These are phyloP conservation scores for Oreotrochilus melanogaster DNA, from an alignment of 2,113 vertebrate species.

Conservation along the genomic window DNA sequence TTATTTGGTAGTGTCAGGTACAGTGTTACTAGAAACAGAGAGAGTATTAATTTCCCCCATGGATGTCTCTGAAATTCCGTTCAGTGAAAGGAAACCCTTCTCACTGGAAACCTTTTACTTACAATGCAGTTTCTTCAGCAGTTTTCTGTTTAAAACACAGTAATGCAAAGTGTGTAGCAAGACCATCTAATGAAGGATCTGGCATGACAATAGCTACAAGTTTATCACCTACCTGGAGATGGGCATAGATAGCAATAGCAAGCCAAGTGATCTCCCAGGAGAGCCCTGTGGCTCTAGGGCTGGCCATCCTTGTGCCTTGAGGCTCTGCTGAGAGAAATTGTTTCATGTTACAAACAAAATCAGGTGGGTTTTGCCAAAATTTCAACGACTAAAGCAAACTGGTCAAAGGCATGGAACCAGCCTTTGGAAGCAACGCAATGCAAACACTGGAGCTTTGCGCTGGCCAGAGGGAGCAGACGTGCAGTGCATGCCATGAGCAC, in stretches of 20 bases:
- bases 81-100: background rate
- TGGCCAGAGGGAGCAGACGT: constrained; percentile 34
- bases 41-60: background rate
- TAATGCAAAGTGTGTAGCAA: background rate
- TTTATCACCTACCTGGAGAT: constrained; percentile 74
- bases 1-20: background rate
- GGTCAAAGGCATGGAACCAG: background rate
- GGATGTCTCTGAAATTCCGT: background rate
- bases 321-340: constrained; percentile 45
- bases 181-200: background rate
- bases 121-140: background rate
- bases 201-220: background rate
- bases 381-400: constrained; percentile 66
- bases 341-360: constrained; percentile 53
- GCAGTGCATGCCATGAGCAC: constrained; percentile 33
- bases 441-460: constrained; percentile 45
- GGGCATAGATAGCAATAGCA: constrained; percentile 50
- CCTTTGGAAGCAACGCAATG: constrained; percentile 50
- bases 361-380: constrained; percentile 9
- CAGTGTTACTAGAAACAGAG: background rate
- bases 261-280: constrained; percentile 71
- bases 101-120: background rate
- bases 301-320: constrained; percentile 47
- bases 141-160: background rate
- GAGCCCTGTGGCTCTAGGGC: constrained; percentile 29